A percentile compares a stretch with the other conserved stretches of the same genome.
Conservation (phyloP, 1,140 invertebrate species). For the Elysia chlorotica region DNA sequence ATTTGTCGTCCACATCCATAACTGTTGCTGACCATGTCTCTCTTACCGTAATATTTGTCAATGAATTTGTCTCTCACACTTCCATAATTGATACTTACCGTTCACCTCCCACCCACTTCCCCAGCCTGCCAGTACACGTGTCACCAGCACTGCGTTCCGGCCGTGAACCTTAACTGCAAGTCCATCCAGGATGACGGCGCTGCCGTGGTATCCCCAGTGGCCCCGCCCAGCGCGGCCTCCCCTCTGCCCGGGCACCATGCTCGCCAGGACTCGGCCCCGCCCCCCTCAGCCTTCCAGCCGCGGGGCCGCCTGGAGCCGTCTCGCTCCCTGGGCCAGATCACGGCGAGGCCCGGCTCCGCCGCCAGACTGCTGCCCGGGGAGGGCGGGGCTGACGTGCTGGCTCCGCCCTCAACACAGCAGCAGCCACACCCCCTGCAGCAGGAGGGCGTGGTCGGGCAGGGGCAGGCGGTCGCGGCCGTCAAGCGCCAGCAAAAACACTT, state of each 20-base stretch:
- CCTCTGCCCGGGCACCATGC: no score
- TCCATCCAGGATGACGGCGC: slow-evolving; percentile 34
- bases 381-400: background rate
- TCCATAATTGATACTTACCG: no score
- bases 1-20: no score
- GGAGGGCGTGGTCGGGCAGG: background rate
- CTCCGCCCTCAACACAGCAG: background rate
- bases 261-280: slow-evolving; percentile 7
- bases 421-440: background rate
- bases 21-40: no score
- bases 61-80: no score
- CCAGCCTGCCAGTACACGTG: slow-evolving; percentile 67
- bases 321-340: slow-evolving; percentile 28
- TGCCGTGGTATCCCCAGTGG: background rate
- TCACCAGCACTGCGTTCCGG: slow-evolving; percentile 63
- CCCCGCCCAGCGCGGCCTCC: slow-evolving; percentile 19
- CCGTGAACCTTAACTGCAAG: slow-evolving; percentile 65
- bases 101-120: no score
- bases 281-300: slow-evolving; percentile 33
- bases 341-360: slow-evolving; percentile 25
- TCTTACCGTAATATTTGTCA: no score
- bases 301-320: slow-evolving; percentile 35
- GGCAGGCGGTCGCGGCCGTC: background rate
- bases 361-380: slow-evolving; percentile 19
- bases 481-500: background rate